Evolutionary conservation across 2,113 vertebrate species (phyloP), one percentile per base, ranked within the genome.

Genomic region (Etheostoma spectabile): DNA sequence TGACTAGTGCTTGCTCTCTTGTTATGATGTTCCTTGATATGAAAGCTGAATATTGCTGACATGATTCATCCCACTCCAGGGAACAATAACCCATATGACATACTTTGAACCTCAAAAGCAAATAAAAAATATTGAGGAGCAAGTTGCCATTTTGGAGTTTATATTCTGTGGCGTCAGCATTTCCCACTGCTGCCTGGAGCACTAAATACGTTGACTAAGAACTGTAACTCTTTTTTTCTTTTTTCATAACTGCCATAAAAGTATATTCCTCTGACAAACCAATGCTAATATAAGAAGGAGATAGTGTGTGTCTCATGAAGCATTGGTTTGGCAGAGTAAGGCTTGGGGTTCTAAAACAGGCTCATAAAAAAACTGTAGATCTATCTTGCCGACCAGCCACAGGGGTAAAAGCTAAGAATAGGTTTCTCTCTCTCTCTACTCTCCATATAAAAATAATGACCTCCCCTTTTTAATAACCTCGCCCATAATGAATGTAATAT

Each of bases 371-470:
- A 85, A 82, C 61, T 49, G 35, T 19, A 73, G 67, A 88, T 86
- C 72, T 53, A 51, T 86, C 84, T 86, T 69, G 48, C 78, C 16
- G 22, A 66, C 46, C 46, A 82, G 57, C 60, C 70, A 76, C 66
- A 7, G 72, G 72, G 70, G 46, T 74, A 67, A 72, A 84, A 86
- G 77, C 89, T 91, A 93, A 89, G 74, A 89, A 90, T 92, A 93
- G 86, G n/a, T 60, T 59, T 51, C 63, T 33, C 27, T 57, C 66
- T 61, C 68, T 74, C 71, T 49, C 49, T 59, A 6, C 49, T 71
- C 65, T 60, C 46, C 66, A 76, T 82, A 90, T 80, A 87, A 87
- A 91, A 91, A 78, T 92, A 91, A 94, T 92, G 86, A 92, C 83
- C 82, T 88, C 78, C 82, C 56, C 71, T 86, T 85, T 89, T 84